phyloP scores from a whole-genome alignment of 2,888 invertebrate genomes.

The Entomobrya multifasciata region DNA sequence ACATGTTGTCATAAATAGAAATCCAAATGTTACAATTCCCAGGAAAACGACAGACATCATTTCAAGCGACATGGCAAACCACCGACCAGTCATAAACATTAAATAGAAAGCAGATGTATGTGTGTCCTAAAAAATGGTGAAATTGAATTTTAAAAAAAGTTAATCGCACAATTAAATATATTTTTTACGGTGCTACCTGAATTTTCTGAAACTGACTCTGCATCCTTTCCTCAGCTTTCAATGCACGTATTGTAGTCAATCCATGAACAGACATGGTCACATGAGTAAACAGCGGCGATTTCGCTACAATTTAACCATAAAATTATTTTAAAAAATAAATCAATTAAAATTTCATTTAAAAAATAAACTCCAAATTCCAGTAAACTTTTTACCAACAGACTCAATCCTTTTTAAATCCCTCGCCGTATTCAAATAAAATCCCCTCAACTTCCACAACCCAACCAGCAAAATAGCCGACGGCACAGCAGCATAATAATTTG shows the following conservation, averaged over 20 bases:
- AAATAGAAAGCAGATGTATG: conserved; percentile 51
- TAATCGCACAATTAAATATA: background rate
- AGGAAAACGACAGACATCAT: conserved; percentile 21
- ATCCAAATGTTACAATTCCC: conserved; percentile 44
- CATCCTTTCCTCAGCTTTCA: conserved; percentile 48
- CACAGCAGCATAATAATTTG: conserved; percentile 80
- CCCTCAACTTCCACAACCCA: conserved; percentile 88
- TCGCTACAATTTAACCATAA: no score
- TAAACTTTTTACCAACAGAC: conserved; percentile 81
- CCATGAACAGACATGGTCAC: conserved; percentile 57
- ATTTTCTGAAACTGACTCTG: conserved; percentile 44
- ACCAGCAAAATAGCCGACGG: conserved; percentile 87
- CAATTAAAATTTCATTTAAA: background rate
- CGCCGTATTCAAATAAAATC: conserved; percentile 89
- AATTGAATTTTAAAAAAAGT: background rate
- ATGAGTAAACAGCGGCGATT: conserved; percentile 62
- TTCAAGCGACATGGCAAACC: conserved; percentile 64
- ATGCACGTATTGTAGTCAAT: conserved; percentile 42
- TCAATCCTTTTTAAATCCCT: conserved; percentile 87
- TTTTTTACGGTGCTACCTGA: background rate
- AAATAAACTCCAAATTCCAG: background rate
- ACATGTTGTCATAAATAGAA: conserved; percentile 50
- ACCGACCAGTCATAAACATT: conserved; percentile 26
- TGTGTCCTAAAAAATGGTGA: conserved; percentile 18
- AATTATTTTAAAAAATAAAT: background rate